Evolutionary conservation across 2,888 invertebrate species (phyloP).

Genomic region (Plebejus melissa): DNA sequence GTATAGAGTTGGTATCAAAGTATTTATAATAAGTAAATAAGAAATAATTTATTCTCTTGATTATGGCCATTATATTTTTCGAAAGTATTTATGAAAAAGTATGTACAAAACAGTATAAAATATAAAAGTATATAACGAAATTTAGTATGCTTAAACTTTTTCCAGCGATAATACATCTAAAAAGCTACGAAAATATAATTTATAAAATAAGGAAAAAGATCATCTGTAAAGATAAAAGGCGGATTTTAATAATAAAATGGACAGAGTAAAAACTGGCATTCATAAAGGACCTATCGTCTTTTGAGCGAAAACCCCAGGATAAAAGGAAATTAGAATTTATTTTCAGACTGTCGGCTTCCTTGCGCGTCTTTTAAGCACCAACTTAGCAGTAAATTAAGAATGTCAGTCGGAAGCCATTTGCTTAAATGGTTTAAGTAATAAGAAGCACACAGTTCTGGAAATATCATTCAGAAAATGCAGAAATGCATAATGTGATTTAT

Average conservation of each 20-base stretch:
- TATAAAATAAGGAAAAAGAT: constrained; percentile 28
- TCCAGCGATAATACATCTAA: no score
- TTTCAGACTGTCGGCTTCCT: constrained; percentile 27
- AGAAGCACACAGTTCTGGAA: constrained; percentile 23
- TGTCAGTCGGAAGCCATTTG: constrained; percentile 27
- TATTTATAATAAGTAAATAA: no score
- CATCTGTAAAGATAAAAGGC: constrained; percentile 29
- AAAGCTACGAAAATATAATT: no score
- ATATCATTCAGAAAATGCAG: constrained; percentile 3
- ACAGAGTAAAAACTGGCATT: neutral
- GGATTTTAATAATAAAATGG: constrained; percentile 17
- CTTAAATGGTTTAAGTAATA: constrained; percentile 27
- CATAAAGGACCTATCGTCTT: constrained; percentile 22
- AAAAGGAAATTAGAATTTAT: constrained; percentile 26
- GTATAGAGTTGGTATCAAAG: no score
- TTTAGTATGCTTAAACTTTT: no score
- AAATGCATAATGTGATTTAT: neutral
- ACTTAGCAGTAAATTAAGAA: constrained; percentile 28
- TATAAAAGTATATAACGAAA: no score
- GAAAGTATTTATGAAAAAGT: no score
- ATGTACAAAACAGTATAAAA: no score
- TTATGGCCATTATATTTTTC: no score
- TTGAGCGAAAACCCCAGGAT: constrained; percentile 20
- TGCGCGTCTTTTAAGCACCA: constrained; percentile 24
- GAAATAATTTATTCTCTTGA: no score